Conservation (phyloP, 2,797 vertebrate species). For the Limnodromus scolopaceus region DNA sequence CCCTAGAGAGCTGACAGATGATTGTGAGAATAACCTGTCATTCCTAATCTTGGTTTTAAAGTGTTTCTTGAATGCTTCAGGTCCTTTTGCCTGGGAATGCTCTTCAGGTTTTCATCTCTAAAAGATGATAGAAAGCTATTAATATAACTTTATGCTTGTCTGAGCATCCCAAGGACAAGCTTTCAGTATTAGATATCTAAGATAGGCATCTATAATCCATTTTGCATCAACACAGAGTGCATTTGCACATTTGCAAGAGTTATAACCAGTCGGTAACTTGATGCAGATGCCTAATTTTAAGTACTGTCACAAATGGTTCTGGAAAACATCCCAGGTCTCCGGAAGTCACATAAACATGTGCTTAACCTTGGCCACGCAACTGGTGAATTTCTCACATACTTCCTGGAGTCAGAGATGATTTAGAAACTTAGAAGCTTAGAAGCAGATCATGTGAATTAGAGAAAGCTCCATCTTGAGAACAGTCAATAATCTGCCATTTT, state of each 20-base stretch:
- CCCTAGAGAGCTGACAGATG: not conserved
- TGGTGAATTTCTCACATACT: not conserved
- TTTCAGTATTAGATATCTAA: constrained; percentile 1
- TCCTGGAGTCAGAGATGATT: not conserved
- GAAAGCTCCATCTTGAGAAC: not conserved
- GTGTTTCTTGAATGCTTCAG: not conserved
- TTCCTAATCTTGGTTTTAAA: constrained; percentile 44
- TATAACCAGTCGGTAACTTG: not conserved
- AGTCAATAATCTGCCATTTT: not conserved
- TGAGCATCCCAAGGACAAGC: constrained; percentile 24
- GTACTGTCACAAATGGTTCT: not conserved
- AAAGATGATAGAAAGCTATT: constrained; percentile 52
- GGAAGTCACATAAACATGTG: not conserved
- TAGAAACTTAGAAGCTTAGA: not conserved
- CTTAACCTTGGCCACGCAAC: not conserved
- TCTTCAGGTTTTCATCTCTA: constrained; percentile 15
- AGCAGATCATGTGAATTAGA: not conserved
- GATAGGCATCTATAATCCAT: constrained; percentile 36
- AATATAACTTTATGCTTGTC: constrained; percentile 28
- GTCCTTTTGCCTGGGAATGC: not conserved
- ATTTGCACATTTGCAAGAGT: constrained; percentile 7
- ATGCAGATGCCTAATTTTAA: not conserved
- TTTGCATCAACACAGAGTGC: not conserved
- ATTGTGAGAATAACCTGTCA: constrained; percentile 55
- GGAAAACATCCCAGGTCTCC: not conserved